Evolutionary conservation across 2,113 vertebrate genomes (phyloP).

Genomic region (Montifringilla adamsi): DNA sequence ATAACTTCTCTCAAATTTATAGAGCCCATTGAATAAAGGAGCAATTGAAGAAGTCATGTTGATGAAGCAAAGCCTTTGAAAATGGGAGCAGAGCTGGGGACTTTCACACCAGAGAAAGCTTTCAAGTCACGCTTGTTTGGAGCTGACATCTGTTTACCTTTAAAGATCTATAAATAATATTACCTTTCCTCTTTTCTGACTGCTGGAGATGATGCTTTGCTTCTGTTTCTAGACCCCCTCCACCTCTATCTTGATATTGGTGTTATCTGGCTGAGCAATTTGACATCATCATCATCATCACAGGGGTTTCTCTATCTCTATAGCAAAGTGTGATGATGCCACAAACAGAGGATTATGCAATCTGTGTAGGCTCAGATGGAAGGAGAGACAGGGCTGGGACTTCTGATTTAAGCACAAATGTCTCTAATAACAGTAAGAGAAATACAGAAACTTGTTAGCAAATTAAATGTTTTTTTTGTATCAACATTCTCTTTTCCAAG

Average conservation of each 20-base stretch:
- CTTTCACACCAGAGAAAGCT: slow-evolving; percentile 26
- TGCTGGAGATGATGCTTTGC: slow-evolving; percentile 48
- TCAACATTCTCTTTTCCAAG: slow-evolving; percentile 43
- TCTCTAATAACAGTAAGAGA: slow-evolving; percentile 14
- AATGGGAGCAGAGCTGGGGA: neutral
- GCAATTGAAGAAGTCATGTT: slow-evolving; percentile 32
- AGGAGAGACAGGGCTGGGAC: neutral
- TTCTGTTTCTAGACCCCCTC: slow-evolving; percentile 33
- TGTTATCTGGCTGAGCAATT: slow-evolving; percentile 15
- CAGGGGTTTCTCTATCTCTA: neutral
- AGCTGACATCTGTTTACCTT: slow-evolving; percentile 51
- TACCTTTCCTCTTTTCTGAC: slow-evolving; percentile 55
- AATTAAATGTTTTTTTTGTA: neutral
- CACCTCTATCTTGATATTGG: slow-evolving; percentile 26
- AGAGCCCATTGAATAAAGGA: slow-evolving; percentile 11
- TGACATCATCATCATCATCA: slow-evolving; percentile 36
- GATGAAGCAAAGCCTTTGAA: slow-evolving; percentile 31
- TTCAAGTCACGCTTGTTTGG: slow-evolving; percentile 29
- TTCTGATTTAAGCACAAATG: slow-evolving; percentile 11
- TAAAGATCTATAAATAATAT: slow-evolving; percentile 71
- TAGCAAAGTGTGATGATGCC: neutral
- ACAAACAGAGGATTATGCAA: slow-evolving; percentile 39
- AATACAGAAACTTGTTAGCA: slow-evolving; percentile 10
- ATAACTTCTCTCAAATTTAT: slow-evolving; percentile 1
- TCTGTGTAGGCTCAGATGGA: slow-evolving; percentile 25